A percentile compares a stretch with the other conserved stretches of the same genome.
Evolutionary conservation across 2,113 vertebrate genomes (phyloP).

Genomic region (Orycteropus afer): DNA sequence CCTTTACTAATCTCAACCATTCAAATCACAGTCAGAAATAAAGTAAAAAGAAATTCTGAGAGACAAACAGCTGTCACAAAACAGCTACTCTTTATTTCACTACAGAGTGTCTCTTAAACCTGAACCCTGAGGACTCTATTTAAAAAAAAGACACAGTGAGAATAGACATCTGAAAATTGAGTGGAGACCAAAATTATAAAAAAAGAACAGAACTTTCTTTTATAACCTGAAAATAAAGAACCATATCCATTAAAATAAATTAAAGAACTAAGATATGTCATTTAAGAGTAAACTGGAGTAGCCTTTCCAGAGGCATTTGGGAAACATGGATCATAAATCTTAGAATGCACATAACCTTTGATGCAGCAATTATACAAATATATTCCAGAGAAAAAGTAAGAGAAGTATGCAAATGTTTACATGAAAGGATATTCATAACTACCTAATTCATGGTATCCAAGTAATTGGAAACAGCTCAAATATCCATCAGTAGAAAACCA

Average conservation of each 20-base stretch:
- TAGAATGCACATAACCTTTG: neutral
- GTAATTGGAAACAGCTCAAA: neutral
- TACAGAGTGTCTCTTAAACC: neutral
- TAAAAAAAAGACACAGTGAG: neutral
- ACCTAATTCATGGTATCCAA: neutral
- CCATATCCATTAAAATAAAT: neutral
- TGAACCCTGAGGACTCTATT: neutral
- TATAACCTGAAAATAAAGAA: neutral
- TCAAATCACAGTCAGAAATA: neutral
- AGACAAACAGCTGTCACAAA: neutral
- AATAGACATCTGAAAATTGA: neutral
- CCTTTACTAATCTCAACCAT: constrained; percentile 6
- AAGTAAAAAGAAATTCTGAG: neutral
- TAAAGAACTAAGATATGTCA: neutral
- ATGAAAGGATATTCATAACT: neutral
- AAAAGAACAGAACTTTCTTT: neutral
- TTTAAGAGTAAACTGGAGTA: neutral
- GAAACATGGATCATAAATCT: neutral
- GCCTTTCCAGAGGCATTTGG: neutral
- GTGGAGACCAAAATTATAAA: neutral
- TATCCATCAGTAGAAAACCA: neutral
- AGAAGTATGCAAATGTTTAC: neutral
- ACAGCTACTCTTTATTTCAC: neutral
- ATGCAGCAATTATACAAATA: neutral
- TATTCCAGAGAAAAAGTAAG: neutral